phyloP scores from a whole-genome alignment of 2,888 invertebrate species.

The Mimas tiliae region DNA sequence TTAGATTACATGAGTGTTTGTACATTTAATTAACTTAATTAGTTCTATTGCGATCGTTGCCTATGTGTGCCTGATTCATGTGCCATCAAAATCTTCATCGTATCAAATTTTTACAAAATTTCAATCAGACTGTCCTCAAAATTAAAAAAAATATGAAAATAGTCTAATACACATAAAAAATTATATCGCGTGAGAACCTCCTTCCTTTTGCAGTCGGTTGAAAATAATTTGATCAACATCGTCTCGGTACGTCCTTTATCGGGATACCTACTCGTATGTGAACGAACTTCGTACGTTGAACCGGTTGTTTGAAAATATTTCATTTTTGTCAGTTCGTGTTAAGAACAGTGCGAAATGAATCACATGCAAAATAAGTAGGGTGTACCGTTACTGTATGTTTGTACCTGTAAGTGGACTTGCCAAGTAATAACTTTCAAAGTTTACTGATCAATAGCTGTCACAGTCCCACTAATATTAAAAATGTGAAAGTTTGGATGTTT shows the following conservation, averaged over 20 bases:
- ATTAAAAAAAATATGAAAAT: too few species aligned
- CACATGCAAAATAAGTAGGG: slow-evolving; percentile 49
- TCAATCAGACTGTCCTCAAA: too few species aligned
- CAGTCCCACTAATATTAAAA: not conserved
- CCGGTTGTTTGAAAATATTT: slow-evolving; percentile 41
- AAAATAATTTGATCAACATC: slow-evolving; percentile 3
- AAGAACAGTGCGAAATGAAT: slow-evolving; percentile 43
- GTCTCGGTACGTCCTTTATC: not conserved
- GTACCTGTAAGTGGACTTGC: slow-evolving; percentile 35
- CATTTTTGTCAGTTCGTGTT: slow-evolving; percentile 39
- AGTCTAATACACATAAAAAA: too few species aligned
- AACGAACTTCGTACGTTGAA: slow-evolving; percentile 37
- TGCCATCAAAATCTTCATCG: too few species aligned
- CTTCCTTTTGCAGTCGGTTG: too few species aligned
- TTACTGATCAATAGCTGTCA: slow-evolving; percentile 35
- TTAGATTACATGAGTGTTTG: too few species aligned
- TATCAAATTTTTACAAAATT: too few species aligned
- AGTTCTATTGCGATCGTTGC: too few species aligned
- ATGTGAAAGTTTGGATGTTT: too few species aligned
- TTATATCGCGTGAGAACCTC: too few species aligned
- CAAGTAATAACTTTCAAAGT: slow-evolving; percentile 44
- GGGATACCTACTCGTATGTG: slow-evolving; percentile 2
- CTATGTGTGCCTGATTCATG: too few species aligned
- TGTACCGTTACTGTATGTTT: slow-evolving; percentile 49
- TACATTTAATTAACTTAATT: too few species aligned